A percentile compares a stretch with the other conserved stretches of the same genome.
Evolutionary conservation across 2,113 vertebrate species (phyloP).

Genomic region (Papio anubis): DNA sequence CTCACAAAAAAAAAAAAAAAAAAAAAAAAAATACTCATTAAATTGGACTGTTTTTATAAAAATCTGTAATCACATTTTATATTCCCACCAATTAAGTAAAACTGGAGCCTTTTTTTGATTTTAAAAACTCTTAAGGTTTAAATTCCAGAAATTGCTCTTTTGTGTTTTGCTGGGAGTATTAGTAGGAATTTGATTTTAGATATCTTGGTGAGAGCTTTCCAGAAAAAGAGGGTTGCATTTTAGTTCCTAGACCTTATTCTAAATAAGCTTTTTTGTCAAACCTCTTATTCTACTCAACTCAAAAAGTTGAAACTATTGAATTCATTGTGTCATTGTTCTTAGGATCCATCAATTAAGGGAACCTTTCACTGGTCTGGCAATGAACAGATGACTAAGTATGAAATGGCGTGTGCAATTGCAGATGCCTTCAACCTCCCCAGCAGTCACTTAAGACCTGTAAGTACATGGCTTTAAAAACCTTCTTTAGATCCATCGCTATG

Average conservation of each 20-base stretch:
- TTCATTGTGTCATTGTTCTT: background rate
- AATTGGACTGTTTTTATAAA: constrained; percentile 11
- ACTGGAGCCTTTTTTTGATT: background rate
- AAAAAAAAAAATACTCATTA: background rate
- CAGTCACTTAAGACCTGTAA: constrained; percentile 94
- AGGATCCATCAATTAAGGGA: constrained; percentile 93
- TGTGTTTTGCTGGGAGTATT: background rate
- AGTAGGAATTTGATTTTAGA: background rate
- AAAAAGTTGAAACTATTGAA: background rate
- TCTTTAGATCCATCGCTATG: background rate
- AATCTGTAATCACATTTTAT: background rate
- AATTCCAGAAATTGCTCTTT: background rate
- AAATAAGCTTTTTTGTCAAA: constrained; percentile 16
- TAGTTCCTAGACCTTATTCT: background rate
- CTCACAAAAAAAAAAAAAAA: too few relatives aligned
- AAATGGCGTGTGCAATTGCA: constrained; percentile 95
- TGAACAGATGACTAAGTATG: constrained; percentile 98
- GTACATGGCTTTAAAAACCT: constrained; percentile 54
- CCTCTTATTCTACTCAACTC: background rate
- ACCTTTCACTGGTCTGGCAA: constrained; percentile 96
- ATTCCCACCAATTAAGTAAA: background rate
- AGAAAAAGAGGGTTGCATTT: background rate
- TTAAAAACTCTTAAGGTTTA: background rate
- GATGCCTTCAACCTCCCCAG: constrained; percentile 95
- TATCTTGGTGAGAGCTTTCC: background rate